phyloP scores from a whole-genome alignment of 2,888 invertebrate species.

The Macaria notata region DNA sequence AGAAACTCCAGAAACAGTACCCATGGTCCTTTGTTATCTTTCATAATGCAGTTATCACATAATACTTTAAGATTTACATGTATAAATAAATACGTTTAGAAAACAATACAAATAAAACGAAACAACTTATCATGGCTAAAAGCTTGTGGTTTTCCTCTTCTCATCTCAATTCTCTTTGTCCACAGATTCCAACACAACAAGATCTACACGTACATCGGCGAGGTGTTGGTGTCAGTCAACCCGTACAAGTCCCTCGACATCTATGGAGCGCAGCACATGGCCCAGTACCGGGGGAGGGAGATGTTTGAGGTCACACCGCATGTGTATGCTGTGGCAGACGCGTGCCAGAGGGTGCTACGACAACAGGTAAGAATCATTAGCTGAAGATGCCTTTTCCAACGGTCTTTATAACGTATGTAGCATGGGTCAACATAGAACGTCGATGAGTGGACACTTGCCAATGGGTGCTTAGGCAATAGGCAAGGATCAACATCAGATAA shows the following conservation, averaged over 20 bases:
- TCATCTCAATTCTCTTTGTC: conserved; percentile 40
- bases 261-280: conserved; percentile 92
- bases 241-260: conserved; percentile 97
- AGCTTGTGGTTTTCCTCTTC: too few species aligned
- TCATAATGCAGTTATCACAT: too few species aligned
- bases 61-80: too few species aligned
- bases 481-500: conserved; percentile 26
- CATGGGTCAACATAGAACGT: too few species aligned
- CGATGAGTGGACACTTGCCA: conserved; percentile 94
- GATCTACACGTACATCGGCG: conserved; percentile 99
- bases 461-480: conserved; percentile 93
- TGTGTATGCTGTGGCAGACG: conserved; percentile 98
- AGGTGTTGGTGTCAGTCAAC: conserved; percentile 98
- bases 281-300: conserved; percentile 94
- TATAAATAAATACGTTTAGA: too few species aligned
- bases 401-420: too few species aligned
- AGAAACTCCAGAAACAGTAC: too few species aligned
- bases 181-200: conserved; percentile 94
- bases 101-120: too few species aligned
- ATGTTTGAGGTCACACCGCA: conserved; percentile 98
- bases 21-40: too few species aligned
- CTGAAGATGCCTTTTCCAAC: too few species aligned
- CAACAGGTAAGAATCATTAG: conserved; percentile 80
- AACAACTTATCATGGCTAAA: too few species aligned
- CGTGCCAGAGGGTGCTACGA: conserved; percentile 96